A percentile compares a stretch with the other conserved stretches of the same genome.
Evolutionary conservation across 2,888 invertebrate species (phyloP).

Genomic region (Caenorhabditis panamensis): DNA sequence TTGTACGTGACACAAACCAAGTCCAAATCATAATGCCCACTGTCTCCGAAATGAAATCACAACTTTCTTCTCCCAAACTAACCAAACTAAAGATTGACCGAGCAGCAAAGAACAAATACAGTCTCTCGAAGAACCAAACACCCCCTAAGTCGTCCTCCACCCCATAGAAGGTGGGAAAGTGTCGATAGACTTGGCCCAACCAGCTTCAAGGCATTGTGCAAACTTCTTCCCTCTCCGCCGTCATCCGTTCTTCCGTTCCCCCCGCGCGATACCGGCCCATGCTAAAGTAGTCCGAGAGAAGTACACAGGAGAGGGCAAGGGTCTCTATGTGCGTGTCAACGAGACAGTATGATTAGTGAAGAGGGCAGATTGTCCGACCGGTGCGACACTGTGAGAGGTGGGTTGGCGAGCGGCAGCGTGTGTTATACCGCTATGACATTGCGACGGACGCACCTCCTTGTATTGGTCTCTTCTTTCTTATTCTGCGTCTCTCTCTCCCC

Average conservation of each 20-base stretch:
- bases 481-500: slow-evolving; percentile 20
- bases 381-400: slow-evolving; percentile 32
- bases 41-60: neutral
- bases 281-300: slow-evolving; percentile 44
- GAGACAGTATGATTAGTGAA: slow-evolving; percentile 25
- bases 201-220: slow-evolving; percentile 45
- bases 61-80: too few relatives aligned
- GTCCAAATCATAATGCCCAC: neutral
- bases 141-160: slow-evolving; percentile 12
- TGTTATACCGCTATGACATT: slow-evolving; percentile 58
- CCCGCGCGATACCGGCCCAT: slow-evolving; percentile 47
- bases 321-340: slow-evolving; percentile 51
- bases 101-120: slow-evolving; percentile 15
- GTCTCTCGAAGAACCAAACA: slow-evolving; percentile 24
- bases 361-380: slow-evolving; percentile 43
- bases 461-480: slow-evolving; percentile 25
- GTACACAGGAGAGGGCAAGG: slow-evolving; percentile 40
- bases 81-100: neutral
- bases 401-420: slow-evolving; percentile 51
- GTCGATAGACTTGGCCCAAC: slow-evolving; percentile 49
- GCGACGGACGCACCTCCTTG: slow-evolving; percentile 52
- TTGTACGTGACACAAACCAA: too few relatives aligned
- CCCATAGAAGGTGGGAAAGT: slow-evolving; percentile 35
- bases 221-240: slow-evolving; percentile 44
- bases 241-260: slow-evolving; percentile 3